Conservation (phyloP, 2,797 vertebrate genomes). For the Varecia variegata region DNA sequence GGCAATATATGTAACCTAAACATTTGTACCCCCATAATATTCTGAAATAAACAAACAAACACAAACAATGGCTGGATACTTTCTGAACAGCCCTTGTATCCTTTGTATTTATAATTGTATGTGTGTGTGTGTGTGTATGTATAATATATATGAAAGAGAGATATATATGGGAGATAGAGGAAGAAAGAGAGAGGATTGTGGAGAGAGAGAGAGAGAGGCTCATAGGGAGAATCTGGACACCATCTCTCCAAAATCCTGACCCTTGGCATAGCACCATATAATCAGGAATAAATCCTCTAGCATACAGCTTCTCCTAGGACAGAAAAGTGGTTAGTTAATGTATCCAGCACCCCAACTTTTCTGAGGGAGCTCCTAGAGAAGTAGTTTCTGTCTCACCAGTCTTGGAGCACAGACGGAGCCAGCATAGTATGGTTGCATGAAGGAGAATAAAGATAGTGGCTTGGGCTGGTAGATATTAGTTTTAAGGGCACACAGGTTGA, state of each 20-base stretch:
- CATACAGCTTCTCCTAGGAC: background rate
- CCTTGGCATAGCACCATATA: background rate
- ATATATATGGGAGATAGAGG: background rate
- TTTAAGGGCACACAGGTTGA: background rate
- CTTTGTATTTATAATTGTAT: background rate
- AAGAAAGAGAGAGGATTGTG: background rate
- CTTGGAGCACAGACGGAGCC: background rate
- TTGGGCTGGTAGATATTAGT: background rate
- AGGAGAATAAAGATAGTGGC: background rate
- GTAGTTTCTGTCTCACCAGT: background rate
- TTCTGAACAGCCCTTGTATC: no score
- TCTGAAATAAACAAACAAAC: no score
- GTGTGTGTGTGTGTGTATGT: no score
- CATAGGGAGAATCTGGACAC: fast-evolving
- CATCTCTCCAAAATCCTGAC: background rate
- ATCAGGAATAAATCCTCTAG: background rate
- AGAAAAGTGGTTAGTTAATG: background rate
- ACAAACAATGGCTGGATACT: no score
- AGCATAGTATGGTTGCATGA: background rate
- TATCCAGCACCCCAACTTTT: background rate
- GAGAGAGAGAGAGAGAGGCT: background rate
- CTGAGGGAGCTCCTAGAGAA: background rate
- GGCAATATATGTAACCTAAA: no score
- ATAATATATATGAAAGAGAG: background rate
- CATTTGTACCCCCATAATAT: no score